Evolutionary conservation across 1,140 invertebrate genomes (phyloP).

Genomic region (Lasaia peninsularis): DNA sequence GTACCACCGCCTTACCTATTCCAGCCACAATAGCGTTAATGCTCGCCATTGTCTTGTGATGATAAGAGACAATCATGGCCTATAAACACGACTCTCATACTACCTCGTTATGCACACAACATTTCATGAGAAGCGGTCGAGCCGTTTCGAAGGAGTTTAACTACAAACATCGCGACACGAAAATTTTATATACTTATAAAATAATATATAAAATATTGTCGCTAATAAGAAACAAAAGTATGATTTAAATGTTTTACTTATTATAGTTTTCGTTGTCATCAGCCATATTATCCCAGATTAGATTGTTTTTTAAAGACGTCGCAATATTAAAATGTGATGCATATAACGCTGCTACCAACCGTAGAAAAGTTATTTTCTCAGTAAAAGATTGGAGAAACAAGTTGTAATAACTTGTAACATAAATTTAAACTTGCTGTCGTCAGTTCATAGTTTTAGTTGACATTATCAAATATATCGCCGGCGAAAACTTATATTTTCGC

Average conservation of each 20-base stretch:
- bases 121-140: too few relatives aligned
- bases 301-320: neutral
- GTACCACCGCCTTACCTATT: too few relatives aligned
- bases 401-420: constrained; percentile 5
- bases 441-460: constrained; percentile 2
- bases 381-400: neutral
- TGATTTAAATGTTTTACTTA: neutral
- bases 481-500: neutral
- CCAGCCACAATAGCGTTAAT: too few relatives aligned
- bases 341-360: neutral
- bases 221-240: neutral
- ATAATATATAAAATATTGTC: too few relatives aligned
- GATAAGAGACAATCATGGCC: too few relatives aligned
- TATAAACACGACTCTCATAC: too few relatives aligned
- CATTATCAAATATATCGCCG: constrained; percentile 3
- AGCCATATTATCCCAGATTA: neutral
- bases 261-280: neutral
- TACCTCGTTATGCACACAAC: too few relatives aligned
- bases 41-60: too few relatives aligned
- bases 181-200: too few relatives aligned
- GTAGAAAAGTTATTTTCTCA: neutral
- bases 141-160: too few relatives aligned
- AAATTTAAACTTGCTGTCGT: constrained; percentile 4
- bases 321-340: neutral
- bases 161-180: too few relatives aligned